These are phyloP conservation scores for Saturnia pavonia DNA, from an alignment of 2,888 invertebrate species.

Conservation along the genomic window DNA sequence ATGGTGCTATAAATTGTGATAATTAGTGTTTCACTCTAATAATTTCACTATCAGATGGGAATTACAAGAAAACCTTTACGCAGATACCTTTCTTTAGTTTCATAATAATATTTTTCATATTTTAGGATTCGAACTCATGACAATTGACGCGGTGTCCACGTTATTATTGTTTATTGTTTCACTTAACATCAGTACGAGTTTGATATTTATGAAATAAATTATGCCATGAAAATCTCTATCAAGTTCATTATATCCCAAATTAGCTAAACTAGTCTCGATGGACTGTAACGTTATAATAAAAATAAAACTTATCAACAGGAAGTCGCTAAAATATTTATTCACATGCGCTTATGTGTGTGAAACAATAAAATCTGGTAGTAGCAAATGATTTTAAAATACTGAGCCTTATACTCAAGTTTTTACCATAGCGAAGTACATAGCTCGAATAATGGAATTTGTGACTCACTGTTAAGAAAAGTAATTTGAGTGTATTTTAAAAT, in stretches of 20 bases:
- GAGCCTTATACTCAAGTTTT: neutral
- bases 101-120: no score
- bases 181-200: no score
- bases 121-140: no score
- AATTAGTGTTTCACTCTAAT: neutral
- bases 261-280: neutral
- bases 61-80: no score
- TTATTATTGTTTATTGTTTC: no score
- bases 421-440: neutral
- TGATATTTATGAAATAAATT: neutral
- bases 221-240: neutral
- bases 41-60: neutral
- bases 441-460: neutral
- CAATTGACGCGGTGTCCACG: no score
- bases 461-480: neutral
- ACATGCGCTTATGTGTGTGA: neutral
- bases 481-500: no score
- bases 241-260: neutral
- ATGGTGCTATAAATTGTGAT: neutral
- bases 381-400: neutral
- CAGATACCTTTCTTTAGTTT: no score
- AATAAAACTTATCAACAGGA: neutral
- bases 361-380: neutral
- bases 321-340: neutral
- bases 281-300: neutral